Evolutionary conservation across 2,797 vertebrate species (phyloP), one percentile per base, ranked within the genome.

Genomic region (Hirundo rustica): DNA sequence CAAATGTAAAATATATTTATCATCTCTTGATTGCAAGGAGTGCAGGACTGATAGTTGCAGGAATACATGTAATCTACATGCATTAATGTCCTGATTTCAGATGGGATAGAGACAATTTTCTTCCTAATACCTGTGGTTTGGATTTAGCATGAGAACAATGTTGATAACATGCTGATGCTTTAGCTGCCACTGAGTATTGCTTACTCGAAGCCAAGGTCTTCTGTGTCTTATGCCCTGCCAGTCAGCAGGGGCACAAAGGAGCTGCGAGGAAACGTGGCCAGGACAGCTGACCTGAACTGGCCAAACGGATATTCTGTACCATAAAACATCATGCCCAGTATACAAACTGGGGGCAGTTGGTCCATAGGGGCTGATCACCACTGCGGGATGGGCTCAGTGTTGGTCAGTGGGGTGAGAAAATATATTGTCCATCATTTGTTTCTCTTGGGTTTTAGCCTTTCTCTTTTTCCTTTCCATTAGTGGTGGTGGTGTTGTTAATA

Each of bases 371-470:
- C 16, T 45, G 36, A 18, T 38, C 27, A 8, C 23, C 89, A 25
- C 58, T 45, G 57, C 0, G 0, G 44, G 11, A 40, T 27, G 45
- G 27, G n/a, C 10, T 51, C 2, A 3, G 57, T 65, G 29, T 5
- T 21, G 16, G 25, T 26, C 38, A 40, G 10, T 8, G 38, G n/a
- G 10, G 12, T 51, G 44, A 51, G n/a, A 36, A 71, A 45, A 16
- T 51, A 5, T 45, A 51, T 4, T 26, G n/a, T 34, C 14, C 25
- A 51, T 58, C 10, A 3, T 18, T 19, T 26, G 7, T 53, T 71
- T 58, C 18, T 27, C 25, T 34, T 17, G 38, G 21, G 15, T 47
- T 71, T 64, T 57, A 38, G 16, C 38, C 10, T 62, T 64, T 30
- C 50, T 50, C 19, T 21, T 57, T 83, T 65, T 65, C 25, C 25